Evolutionary conservation across 2,888 invertebrate species (phyloP).

Genomic region (Diplolepis rosae): DNA sequence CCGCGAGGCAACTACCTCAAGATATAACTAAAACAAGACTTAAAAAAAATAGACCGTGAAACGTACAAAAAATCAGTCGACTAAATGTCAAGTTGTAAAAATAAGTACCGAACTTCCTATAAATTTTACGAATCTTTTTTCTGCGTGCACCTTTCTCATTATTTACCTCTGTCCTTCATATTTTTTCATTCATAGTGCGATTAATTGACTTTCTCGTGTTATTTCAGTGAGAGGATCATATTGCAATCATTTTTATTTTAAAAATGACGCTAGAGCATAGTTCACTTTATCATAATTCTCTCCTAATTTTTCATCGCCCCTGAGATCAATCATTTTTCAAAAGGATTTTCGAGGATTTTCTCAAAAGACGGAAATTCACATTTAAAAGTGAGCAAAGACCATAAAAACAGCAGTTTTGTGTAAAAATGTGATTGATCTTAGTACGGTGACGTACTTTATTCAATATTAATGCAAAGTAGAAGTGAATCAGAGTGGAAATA

Average conservation of each 20-base stretch:
- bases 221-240: not conserved
- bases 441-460: not conserved
- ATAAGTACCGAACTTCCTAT: too few relatives aligned
- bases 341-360: slow-evolving; percentile 14
- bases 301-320: slow-evolving; percentile 14
- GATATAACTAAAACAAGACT: too few relatives aligned
- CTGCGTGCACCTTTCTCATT: not conserved
- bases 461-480: not conserved
- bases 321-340: slow-evolving; percentile 13
- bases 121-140: too few relatives aligned
- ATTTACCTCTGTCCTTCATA: not conserved
- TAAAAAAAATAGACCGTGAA: too few relatives aligned
- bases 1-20: too few relatives aligned
- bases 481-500: not conserved
- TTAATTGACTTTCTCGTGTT: not conserved
- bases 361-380: not conserved
- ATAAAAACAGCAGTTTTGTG: not conserved
- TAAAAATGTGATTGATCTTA: not conserved
- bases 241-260: not conserved
- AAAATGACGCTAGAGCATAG: not conserved
- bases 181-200: not conserved
- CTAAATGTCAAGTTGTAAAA: too few relatives aligned
- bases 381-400: not conserved
- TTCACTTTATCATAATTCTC: not conserved
- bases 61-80: too few relatives aligned